Base-by-base conservation (phyloP, 2,113 vertebrate genomes). In the Daphoenositta chrysoptera region DNA sequence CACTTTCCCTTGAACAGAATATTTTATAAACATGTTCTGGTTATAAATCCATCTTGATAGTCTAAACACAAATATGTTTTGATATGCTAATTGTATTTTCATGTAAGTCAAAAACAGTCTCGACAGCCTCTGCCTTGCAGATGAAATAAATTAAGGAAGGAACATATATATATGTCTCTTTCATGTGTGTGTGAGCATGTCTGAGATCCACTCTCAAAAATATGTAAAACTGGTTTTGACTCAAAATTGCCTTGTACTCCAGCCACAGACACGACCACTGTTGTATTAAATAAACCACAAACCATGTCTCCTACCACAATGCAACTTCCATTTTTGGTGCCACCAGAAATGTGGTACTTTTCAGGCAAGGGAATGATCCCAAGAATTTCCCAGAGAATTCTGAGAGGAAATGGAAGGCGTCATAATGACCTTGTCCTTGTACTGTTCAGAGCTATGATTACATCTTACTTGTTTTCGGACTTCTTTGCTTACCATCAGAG, bases 371-470 rank as follows among this genome's bases (percentile, higher is more conserved):
- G n/a, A 37, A 78, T 64, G 48, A 89, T 94, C 44, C 76, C 53
- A 71, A 94, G 69, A 92, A 83, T 93, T 94, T 94, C 77, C 90
- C 86, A 57, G 57, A 69, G 68, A 92, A 83, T 63, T 68, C 44
- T 54, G 31, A 93, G 76, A 77, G 72, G 69, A 94, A 96, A 83
- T 66, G 33, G 83, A 86, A 83, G 28, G 17, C 0, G 0, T 48
- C 56, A 15, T 75, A 73, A 57, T 71, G 83, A 90, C 57, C 47
- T 88, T 91, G 66, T 63, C 71, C 33, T 83, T 88, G 77, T 60
- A 56, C 51, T 70, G 18, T 66, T 90, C 42, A 70, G 50, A 80
- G 27, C 26, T 84, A 11, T 71, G 56, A 77, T 84, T 81, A 61
- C 8, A 65, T 64, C 31, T 94, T 20, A 22, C 90, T 96, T 96